Percentiles rank a stretch among this genome's conserved stretches.
These are phyloP conservation scores for Spialia ferax DNA, from an alignment of 2,888 invertebrate genomes.

Conservation along the genomic window DNA sequence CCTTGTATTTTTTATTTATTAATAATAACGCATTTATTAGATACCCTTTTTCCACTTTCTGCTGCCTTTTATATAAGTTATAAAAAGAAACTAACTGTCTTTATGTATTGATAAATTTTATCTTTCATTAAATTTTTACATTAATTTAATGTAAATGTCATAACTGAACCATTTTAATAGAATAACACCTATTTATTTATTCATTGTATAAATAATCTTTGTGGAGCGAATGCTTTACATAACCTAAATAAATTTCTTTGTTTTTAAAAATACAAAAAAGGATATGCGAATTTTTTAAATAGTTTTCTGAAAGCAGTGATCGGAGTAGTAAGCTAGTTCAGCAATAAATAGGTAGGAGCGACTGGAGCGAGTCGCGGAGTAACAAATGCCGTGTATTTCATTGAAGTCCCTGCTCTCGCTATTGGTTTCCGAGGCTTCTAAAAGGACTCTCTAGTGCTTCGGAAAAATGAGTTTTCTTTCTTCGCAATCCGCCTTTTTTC, in stretches of 20 bases:
- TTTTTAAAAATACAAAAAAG: not conserved
- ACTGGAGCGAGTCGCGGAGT: conserved; percentile 41
- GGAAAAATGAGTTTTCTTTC: conserved; percentile 59
- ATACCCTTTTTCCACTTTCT: not conserved
- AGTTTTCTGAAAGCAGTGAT: conserved; percentile 5
- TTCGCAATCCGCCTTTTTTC: conserved; percentile 52
- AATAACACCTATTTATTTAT: too few relatives aligned
- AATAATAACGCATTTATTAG: not conserved
- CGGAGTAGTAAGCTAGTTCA: conserved; percentile 20
- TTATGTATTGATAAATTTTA: too few relatives aligned
- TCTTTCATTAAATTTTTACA: too few relatives aligned
- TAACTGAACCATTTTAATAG: too few relatives aligned
- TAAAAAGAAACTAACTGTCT: too few relatives aligned
- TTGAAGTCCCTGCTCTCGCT: conserved; percentile 48
- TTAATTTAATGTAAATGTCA: too few relatives aligned
- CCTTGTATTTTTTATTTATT: not conserved
- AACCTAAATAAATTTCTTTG: too few relatives aligned
- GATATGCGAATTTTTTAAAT: not conserved
- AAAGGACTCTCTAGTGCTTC: conserved; percentile 50
- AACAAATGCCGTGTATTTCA: conserved; percentile 54
- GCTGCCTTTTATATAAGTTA: too few relatives aligned
- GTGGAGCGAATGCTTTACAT: too few relatives aligned
- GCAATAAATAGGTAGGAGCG: conserved; percentile 46
- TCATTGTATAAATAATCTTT: too few relatives aligned
- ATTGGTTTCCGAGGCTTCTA: conserved; percentile 49